Base-by-base conservation (phyloP, 1,140 invertebrate species). In the Pseudoatta argentina region DNA sequence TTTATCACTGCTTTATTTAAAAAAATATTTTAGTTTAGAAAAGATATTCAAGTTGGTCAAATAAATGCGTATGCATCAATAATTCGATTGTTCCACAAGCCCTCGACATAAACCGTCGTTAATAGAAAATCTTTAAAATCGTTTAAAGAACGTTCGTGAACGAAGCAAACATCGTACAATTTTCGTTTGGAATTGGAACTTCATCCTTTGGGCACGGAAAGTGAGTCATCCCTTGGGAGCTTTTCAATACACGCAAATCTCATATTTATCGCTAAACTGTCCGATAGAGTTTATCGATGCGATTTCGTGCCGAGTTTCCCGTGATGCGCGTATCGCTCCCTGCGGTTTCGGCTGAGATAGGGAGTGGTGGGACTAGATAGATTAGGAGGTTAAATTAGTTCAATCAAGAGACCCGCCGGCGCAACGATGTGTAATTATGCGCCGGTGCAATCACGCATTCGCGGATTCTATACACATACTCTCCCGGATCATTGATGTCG, bases 311-410 rank as follows among this genome's bases (percentile, higher is more conserved):
- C 34, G 66, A n/a, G 78, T 39, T 61, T 30, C 55, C 79, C 73
- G 61, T 73, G 79, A 83, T 27, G 67, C 78, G 78, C 64, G 21
- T 48, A 61, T 63, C 39, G 69, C 39, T n/a, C 69, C 48, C 67
- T 73, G 79, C 55, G 79, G 67, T 83, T 83, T 83, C 39, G 59
- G 53, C 53, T 61, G 67, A 83, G 69, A 83, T 48, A 7, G 39
- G 12, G 18, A n/a, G 24, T 39, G 53, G 39, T 21, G 69, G 55
- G 18, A 44, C 53, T 21, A 66, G 78, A 83, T 73, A 83, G 79
- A 83, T 83, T 83, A 83, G 69, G 67, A 83, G 67, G 79, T 83
- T 83, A 83, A 83, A 82, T 82, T 82, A 83, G 79, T 83, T 83
- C 79, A 83, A 83, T 83, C 79, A 73, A 71, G 79, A 83, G 67